phyloP scores from a whole-genome alignment of 2,113 vertebrate species.

The western clawed frog (Xenopus tropicalis) region UCB_Xtro_10.0 CM004444.2:52270001-52270500 shows the following conservation, averaged over 20 bases:
- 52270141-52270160: too few species aligned
- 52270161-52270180: too few species aligned
- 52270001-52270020: too few species aligned
- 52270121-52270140: too few species aligned
- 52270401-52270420: constrained; percentile 19
- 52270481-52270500: constrained; percentile 46
- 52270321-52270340: neutral
- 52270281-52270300: neutral
- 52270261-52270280: neutral
- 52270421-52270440: constrained; percentile 27
- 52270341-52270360: neutral
- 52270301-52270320: neutral
- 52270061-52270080: too few species aligned
- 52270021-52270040: too few species aligned
- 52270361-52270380: neutral
- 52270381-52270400: neutral
- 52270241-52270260: neutral
- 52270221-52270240: neutral
- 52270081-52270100: too few species aligned
- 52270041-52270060: too few species aligned
- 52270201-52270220: neutral
- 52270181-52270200: too few species aligned
- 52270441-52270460: constrained; percentile 38
- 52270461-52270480: constrained; percentile 53
- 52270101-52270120: too few species aligned